Evolutionary conservation across 2,113 vertebrate genomes (phyloP).

Genomic region (Kobus ellipsiprymnus): DNA sequence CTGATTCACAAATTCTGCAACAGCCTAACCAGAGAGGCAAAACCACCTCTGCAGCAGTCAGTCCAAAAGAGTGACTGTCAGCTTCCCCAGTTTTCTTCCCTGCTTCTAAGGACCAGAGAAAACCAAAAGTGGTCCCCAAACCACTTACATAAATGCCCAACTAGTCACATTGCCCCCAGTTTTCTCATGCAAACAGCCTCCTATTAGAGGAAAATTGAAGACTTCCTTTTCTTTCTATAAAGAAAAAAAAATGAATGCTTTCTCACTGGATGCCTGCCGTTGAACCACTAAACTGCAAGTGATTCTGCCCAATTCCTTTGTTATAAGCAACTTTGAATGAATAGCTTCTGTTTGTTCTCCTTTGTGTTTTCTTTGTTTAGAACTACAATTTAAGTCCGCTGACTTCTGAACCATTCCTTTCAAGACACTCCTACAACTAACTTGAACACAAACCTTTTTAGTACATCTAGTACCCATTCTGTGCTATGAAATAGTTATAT

Average conservation of each 20-base stretch:
- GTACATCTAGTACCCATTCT: neutral
- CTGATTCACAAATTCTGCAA: neutral
- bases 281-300: neutral
- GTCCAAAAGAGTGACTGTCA: neutral
- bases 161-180: neutral
- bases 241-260: neutral
- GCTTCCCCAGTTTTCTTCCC: neutral
- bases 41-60: fast-evolving
- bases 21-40: neutral
- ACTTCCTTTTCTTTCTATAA: neutral
- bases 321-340: neutral
- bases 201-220: neutral
- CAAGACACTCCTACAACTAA: neutral
- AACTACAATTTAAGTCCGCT: neutral
- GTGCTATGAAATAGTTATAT: neutral
- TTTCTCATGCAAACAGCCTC: neutral
- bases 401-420: neutral
- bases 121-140: neutral
- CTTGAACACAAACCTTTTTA: neutral
- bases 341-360: neutral
- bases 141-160: neutral
- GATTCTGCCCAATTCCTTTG: neutral
- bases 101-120: neutral
- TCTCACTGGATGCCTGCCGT: fast-evolving
- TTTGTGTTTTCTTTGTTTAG: neutral